Evolutionary conservation across 2,797 vertebrate genomes (phyloP).

Genomic region (Hapalemur alaotrensis): DNA sequence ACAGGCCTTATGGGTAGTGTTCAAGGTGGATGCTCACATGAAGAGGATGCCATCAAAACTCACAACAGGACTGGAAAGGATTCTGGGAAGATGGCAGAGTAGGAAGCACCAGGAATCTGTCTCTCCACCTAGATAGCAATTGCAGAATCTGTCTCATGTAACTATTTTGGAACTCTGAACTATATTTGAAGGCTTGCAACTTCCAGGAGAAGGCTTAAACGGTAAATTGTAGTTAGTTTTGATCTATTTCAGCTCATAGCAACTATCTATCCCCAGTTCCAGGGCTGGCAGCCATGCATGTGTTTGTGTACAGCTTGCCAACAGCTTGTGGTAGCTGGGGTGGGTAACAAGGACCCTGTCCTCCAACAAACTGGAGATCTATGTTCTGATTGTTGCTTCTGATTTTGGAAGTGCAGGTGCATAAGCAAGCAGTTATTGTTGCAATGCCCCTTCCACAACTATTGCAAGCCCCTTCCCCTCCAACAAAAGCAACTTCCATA

Average conservation of each 20-base stretch:
- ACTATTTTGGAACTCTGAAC: background rate
- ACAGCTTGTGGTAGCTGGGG: no score
- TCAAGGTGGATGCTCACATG: background rate
- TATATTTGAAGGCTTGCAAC: background rate
- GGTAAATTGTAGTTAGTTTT: background rate
- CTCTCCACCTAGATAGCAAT: background rate
- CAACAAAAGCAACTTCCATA: background rate
- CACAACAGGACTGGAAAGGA: background rate
- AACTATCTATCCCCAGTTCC: no score
- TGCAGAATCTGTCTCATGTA: background rate
- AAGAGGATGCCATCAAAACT: background rate
- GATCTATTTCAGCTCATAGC: background rate
- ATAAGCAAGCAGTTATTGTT: background rate
- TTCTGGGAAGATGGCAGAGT: background rate
- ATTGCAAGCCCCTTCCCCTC: background rate
- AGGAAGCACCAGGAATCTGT: background rate
- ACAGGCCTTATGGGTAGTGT: fast-evolving
- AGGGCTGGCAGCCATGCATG: background rate
- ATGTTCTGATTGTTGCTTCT: background rate
- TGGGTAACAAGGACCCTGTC: background rate
- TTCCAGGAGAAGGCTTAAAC: background rate
- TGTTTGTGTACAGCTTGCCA: background rate
- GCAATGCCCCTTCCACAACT: background rate
- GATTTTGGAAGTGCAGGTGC: background rate
- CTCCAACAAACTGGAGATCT: background rate